Conservation (phyloP, 2,797 vertebrate genomes). For the Dicrostonyx torquatus region DNA sequence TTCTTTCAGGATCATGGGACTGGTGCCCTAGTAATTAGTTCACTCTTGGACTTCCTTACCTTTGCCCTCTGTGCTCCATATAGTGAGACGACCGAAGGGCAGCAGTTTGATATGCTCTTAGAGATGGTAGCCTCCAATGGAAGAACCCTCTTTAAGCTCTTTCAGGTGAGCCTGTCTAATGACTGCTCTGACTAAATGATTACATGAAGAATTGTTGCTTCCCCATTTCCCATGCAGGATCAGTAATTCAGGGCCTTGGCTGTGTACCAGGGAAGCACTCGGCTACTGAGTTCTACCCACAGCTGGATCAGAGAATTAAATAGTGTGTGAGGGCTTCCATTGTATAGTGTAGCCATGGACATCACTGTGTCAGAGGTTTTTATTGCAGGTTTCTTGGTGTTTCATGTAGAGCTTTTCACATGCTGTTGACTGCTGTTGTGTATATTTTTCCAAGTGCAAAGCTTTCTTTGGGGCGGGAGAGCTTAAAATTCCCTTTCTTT, state of each 20-base stretch:
- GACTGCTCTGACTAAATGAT: not conserved
- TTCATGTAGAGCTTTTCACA: not conserved
- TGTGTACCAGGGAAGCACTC: not conserved
- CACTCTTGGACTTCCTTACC: conserved; percentile 98
- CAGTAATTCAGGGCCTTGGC: not conserved
- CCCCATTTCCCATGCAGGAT: not conserved
- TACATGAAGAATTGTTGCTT: not conserved
- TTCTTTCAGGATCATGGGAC: conserved; percentile 94
- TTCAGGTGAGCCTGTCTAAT: conserved; percentile 90
- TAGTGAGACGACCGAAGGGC: conserved; percentile 98
- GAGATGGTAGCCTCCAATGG: conserved; percentile 98
- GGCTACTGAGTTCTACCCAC: not conserved
- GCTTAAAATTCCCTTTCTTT: conserved; percentile 3
- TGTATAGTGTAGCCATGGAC: not conserved
- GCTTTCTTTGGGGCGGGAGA: not conserved
- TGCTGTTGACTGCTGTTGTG: conserved; percentile 14
- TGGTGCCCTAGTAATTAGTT: conserved; percentile 98
- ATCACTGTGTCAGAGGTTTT: not conserved
- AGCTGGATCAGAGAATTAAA: not conserved
- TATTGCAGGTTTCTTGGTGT: conserved; percentile 16
- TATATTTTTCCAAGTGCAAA: not conserved
- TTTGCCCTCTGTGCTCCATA: conserved; percentile 99
- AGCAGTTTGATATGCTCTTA: conserved; percentile 99
- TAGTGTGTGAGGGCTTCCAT: not conserved
- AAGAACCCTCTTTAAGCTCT: conserved; percentile 97